Base-by-base conservation (phyloP, 2,113 vertebrate genomes). In the Ciconia maguari region DNA sequence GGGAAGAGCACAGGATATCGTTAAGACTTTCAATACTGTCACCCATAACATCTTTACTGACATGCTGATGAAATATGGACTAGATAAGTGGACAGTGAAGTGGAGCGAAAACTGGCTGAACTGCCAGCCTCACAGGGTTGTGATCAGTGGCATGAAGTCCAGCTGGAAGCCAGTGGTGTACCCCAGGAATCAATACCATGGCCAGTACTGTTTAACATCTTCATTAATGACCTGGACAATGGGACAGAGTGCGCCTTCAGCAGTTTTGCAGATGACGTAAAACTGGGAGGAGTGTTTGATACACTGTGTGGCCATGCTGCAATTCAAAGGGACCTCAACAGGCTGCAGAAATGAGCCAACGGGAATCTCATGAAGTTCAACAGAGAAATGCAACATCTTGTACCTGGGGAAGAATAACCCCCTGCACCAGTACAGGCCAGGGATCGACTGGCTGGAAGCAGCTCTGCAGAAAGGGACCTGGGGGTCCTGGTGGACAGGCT, bases 371-470 rank as follows among this genome's bases (percentile, higher is more conserved):
- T 8, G 6, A 84, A 48, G 14, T n/a, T 65, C 19, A 41, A 42
- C 16, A 61, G 19, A 77, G 41, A 72, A 77, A 61, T 77, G 19
- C 22, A 80, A 80, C 84, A 52, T 27, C 55, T 38, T 58, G 2
- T 34, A 48, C 18, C 51, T 48, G 34, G 19, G 34, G 32, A 85
- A 27, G n/a, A 92, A 49, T 27, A 92, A 42, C 1, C 7, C 13
- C 27, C 24, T 51, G 41, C 21, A 42, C 36, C 60, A 57, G 27
- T 14, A 68, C 0, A 74, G 32, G 27, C n/a, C 51, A 65, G 34
- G 20, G 58, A 51, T 1, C 0, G 0, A 77, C 24, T 13, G 29
- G 16, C 65, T 78, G 44, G 71, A n/a, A 65, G 14, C n/a, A 70
- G 30, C 24, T 54, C 16, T 7, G 49, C 79, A 60, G 48, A 82